Conservation (phyloP, 2,113 vertebrate genomes). For the Lathamus discolor region DNA sequence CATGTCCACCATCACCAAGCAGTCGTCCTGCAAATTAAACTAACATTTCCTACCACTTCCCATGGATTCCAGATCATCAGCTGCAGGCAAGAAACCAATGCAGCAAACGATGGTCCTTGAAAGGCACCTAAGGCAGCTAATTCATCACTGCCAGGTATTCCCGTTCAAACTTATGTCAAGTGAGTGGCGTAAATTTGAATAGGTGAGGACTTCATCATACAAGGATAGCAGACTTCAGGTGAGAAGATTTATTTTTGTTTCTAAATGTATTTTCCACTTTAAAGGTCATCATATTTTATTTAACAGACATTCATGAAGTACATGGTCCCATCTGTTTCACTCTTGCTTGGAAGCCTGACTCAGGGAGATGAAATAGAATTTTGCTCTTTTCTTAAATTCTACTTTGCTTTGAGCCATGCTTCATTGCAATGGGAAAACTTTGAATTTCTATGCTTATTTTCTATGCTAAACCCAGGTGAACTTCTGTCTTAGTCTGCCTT, state of each 20-base stretch:
- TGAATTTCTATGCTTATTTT: background rate
- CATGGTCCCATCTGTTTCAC: background rate
- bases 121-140: background rate
- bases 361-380: background rate
- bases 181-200: background rate
- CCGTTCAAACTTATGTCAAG: background rate
- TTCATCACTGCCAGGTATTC: background rate
- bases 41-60: background rate
- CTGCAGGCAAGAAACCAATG: background rate
- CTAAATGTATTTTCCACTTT: background rate
- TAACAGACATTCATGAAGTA: background rate
- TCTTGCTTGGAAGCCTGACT: background rate
- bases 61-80: background rate
- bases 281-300: conserved; percentile 35
- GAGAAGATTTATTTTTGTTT: background rate
- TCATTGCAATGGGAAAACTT: background rate
- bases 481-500: background rate
- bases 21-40: background rate
- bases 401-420: background rate
- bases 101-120: background rate
- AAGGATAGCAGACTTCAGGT: background rate
- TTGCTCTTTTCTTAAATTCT: background rate
- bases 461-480: background rate
- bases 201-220: background rate
- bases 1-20: background rate